Evolutionary conservation across 2,888 invertebrate species (phyloP).

Genomic region (Rhyacophila evoluta): DNA sequence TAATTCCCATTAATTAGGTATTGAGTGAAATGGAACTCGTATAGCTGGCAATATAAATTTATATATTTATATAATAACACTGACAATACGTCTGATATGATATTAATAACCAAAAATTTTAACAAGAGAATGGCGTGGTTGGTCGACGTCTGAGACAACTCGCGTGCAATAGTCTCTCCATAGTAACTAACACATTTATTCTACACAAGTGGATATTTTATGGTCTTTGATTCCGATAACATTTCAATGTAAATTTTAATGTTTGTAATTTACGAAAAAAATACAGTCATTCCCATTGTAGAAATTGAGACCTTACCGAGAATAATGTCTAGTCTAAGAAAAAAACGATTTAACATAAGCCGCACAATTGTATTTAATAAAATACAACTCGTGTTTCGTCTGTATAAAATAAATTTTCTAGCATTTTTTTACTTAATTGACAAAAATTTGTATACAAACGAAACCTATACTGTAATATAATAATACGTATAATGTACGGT

Average conservation of each 20-base stretch:
- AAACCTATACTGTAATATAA: no score
- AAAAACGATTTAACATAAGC: no score
- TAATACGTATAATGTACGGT: no score
- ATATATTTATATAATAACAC: conserved; percentile 1
- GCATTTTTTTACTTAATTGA: no score
- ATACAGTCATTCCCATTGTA: no score
- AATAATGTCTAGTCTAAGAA: no score
- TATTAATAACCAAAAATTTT: conserved; percentile 33
- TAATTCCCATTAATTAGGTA: not conserved
- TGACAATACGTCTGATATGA: conserved; percentile 23
- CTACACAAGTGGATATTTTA: conserved; percentile 2
- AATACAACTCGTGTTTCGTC: no score
- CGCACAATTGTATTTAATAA: no score
- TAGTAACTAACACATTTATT: not conserved
- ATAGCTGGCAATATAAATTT: not conserved
- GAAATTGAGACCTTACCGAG: no score
- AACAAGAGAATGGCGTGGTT: conserved; percentile 49
- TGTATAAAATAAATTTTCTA: no score
- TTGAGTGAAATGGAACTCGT: not conserved
- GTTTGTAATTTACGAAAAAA: no score
- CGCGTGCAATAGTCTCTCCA: conserved; percentile 12
- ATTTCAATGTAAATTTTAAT: not conserved
- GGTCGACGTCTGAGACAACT: conserved; percentile 12
- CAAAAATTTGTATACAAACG: no score
- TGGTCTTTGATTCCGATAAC: not conserved